phyloP scores from a whole-genome alignment of 2,797 vertebrate species.

The Xenentodon cancila region DNA sequence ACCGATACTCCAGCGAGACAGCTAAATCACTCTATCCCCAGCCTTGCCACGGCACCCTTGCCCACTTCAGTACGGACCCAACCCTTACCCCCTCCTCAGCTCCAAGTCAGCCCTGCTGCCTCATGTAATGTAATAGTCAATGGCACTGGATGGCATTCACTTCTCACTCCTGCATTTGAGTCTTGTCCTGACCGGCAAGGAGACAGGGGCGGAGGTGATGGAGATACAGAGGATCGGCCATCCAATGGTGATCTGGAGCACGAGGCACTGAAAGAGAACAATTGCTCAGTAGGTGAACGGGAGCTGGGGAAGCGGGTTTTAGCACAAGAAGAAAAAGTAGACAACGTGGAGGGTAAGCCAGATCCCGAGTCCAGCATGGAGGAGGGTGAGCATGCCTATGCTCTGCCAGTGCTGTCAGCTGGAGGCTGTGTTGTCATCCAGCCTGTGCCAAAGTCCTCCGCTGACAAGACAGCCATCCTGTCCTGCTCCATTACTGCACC shows the following conservation, averaged over 20 bases:
- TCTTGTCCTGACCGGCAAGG: constrained; percentile 69
- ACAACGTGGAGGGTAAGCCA: constrained; percentile 88
- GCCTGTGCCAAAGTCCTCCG: constrained; percentile 96
- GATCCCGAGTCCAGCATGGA: constrained; percentile 89
- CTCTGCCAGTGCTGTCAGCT: constrained; percentile 92
- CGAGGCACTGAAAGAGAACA: constrained; percentile 98
- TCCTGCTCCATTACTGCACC: constrained; percentile 93
- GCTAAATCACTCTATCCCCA: constrained; percentile 62
- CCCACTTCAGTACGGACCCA: constrained; percentile 62
- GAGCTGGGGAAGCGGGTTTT: constrained; percentile 87
- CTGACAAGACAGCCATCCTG: constrained; percentile 91
- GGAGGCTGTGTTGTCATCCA: constrained; percentile 95
- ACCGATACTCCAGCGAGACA: constrained; percentile 63
- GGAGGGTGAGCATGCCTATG: constrained; percentile 92
- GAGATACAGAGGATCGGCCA: constrained; percentile 74
- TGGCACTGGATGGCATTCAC: constrained; percentile 82
- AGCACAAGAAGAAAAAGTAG: constrained; percentile 84
- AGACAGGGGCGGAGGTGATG: constrained; percentile 53
- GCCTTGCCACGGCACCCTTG: constrained; percentile 73
- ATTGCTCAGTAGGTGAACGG: constrained; percentile 87
- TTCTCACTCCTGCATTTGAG: constrained; percentile 74
- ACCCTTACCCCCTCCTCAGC: constrained; percentile 73
- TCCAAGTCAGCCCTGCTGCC: constrained; percentile 82
- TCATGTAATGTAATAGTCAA: constrained; percentile 98
- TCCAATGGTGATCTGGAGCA: constrained; percentile 90